These are phyloP conservation scores for Pyrochroa serraticornis DNA, from an alignment of 2,888 invertebrate species.

Conservation along the genomic window DNA sequence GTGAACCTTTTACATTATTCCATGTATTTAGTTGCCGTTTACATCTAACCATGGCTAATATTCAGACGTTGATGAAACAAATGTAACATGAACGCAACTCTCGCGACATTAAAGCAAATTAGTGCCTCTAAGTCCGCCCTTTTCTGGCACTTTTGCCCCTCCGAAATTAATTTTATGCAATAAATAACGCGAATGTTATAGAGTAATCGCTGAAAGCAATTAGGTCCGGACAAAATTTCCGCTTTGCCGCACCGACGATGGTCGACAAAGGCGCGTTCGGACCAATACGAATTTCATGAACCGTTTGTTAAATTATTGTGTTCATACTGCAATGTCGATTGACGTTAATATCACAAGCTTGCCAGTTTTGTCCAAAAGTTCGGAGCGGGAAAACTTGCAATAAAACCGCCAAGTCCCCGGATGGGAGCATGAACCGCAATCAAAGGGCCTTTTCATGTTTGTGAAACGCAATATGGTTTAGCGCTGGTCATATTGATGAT, in stretches of 20 bases:
- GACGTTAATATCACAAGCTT: conserved; percentile 5
- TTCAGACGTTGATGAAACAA: conserved; percentile 16
- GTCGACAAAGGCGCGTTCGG: conserved; percentile 17
- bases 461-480: conserved; percentile 50
- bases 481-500: conserved; percentile 50
- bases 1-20: conserved; percentile 17
- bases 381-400: conserved; percentile 13
- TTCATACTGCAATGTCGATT: conserved; percentile 16
- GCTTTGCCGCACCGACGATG: conserved; percentile 15
- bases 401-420: conserved; percentile 17
- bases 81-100: not conserved
- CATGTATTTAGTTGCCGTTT: conserved; percentile 19
- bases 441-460: conserved; percentile 44
- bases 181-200: conserved; percentile 5
- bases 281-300: conserved; percentile 21
- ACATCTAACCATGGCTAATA: conserved; percentile 14
- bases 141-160: not conserved
- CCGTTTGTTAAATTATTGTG: conserved; percentile 20
- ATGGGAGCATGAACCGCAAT: conserved; percentile 37
- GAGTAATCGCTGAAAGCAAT: conserved; percentile 15
- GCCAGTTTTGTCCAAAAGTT: not conserved
- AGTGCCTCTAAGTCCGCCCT: conserved; percentile 6
- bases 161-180: conserved; percentile 1
- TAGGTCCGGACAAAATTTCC: conserved; percentile 21
- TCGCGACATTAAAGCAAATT: conserved; percentile 7